phyloP scores from a whole-genome alignment of 1,140 invertebrate species.

The Tyrophagus putrescentiae region DNA sequence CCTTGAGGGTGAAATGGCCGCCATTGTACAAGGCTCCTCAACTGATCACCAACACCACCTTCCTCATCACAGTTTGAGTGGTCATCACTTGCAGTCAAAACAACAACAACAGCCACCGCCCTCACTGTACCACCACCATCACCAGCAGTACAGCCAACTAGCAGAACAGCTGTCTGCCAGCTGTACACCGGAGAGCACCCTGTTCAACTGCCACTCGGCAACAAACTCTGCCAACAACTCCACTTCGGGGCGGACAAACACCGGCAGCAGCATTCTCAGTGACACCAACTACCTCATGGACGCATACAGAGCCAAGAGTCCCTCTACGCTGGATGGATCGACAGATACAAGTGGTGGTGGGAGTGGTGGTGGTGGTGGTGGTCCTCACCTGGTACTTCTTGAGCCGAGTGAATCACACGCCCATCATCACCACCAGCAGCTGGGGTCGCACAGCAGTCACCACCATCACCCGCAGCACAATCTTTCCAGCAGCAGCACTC shows the following conservation, averaged over 20 bases:
- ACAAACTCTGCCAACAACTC: background rate
- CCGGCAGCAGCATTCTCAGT: background rate
- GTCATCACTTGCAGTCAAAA: background rate
- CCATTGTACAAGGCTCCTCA: too few species aligned
- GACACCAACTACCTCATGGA: conserved; percentile 9
- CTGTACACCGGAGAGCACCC: background rate
- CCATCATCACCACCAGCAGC: background rate
- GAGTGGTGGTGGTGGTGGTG: too few species aligned
- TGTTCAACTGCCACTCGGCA: background rate
- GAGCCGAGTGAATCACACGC: background rate
- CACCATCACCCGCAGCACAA: conserved; percentile 1
- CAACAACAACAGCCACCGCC: background rate
- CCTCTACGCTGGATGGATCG: background rate
- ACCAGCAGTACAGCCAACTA: background rate
- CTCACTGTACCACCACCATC: background rate
- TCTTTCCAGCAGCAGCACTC: background rate
- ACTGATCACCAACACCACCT: background rate
- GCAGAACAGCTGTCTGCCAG: conserved; percentile 1
- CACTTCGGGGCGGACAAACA: background rate
- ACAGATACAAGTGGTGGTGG: too few species aligned
- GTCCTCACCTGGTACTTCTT: background rate
- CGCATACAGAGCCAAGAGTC: conserved; percentile 3
- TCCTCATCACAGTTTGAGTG: background rate
- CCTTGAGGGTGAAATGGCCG: background rate
- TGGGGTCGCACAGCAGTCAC: background rate